These are phyloP conservation scores for Mus musculus DNA, from an alignment of 2,113 vertebrate genomes.

Conservation along the genomic window GRCm39 chr5:99704001-99704500, in stretches of 20 bases:
- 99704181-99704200: not conserved
- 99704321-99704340: not conserved
- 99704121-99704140: not conserved
- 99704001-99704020: not conserved
- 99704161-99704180: not conserved
- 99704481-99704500: not conserved
- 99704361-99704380: not conserved
- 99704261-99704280: accelerated
- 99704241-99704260: not conserved
- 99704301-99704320: not conserved
- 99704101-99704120: not conserved
- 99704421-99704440: not conserved
- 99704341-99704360: not conserved
- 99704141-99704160: not conserved
- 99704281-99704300: not conserved
- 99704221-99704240: not conserved
- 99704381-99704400: not conserved
- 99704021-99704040: not conserved
- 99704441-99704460: not conserved
- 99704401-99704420: not conserved
- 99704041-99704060: not conserved
- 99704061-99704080: not conserved
- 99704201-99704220: not conserved
- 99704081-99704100: not conserved
- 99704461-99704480: not conserved